Base-by-base conservation (phyloP, 2,113 vertebrate genomes). In the Lamprologus sp. region DNA sequence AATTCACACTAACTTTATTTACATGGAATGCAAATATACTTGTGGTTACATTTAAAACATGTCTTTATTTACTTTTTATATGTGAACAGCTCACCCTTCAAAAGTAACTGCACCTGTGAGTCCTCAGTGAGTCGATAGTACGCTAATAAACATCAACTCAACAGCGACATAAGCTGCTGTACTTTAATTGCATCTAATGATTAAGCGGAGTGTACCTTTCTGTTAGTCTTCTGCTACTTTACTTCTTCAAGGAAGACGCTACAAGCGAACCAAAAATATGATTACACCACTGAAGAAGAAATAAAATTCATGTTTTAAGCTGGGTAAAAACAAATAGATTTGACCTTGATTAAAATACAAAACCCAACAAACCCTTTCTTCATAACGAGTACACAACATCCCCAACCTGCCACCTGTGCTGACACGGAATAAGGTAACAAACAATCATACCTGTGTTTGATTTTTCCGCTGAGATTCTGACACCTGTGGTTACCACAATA, bases 11-110 rank as follows among this genome's bases (percentile, higher is more conserved):
- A 1, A 9, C 51, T 68, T 49, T 83, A 95, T 95, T 94, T 95
- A 89, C 90, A 95, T 94, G 55, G 4, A 45, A 93, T 94, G 95
- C 93, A 95, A 95, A 95, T 94, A 45, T 81, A 33, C 28, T 68
- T 84, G 37, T 81, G 55, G 60, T 37, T 42, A 79, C 26, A 23
- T 84, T 68, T 87, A 45, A 89, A 88, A 65, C 58, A 84, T 77
- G 49, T 7, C 73, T 83, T 81, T 91, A 68, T 92, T 87, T 70
- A 79, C 15, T 4, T 56, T 7, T 10, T 65, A 28, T 4, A 68
- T 40, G n/a, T 21, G 23, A 19, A 40, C 23, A 23, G 51, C 45
- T 31, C 42, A 60, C 33, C 26, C 4, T 60, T 45, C 15, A 28
- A 75, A 47, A 23, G 9, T 47, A 65, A 28, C 37, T 75, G 45